Conservation (phyloP, 2,113 vertebrate species). For the Crocuta crocuta region DNA sequence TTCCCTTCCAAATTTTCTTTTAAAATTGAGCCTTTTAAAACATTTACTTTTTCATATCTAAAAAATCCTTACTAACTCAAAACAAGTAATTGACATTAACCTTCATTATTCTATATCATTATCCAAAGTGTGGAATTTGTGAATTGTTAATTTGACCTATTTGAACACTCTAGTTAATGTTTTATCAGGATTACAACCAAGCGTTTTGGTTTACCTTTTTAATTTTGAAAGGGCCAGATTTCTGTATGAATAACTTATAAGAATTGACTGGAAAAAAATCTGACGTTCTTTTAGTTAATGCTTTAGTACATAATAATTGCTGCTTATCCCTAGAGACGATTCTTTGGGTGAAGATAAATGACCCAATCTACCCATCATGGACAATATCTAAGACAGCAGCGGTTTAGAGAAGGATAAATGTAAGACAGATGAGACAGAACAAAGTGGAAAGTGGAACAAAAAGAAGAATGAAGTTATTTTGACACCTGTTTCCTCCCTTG, state of each 20-base stretch:
- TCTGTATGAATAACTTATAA: slow-evolving; percentile 47
- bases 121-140: background rate
- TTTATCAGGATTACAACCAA: slow-evolving; percentile 28
- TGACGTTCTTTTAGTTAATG: background rate
- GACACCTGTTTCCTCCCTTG: background rate
- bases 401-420: background rate
- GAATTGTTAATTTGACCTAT: background rate
- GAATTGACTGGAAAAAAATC: background rate
- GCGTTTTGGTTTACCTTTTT: background rate
- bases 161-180: background rate
- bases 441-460: background rate
- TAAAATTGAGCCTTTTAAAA: background rate
- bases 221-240: background rate
- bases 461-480: background rate
- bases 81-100: background rate
- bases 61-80: slow-evolving; percentile 5
- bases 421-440: background rate
- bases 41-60: background rate
- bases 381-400: background rate
- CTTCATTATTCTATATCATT: background rate
- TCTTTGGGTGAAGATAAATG: background rate
- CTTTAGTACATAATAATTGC: background rate
- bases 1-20: slow-evolving; percentile 15
- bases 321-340: background rate
- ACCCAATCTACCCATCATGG: background rate